These are phyloP conservation scores for Desmodus rotundus DNA, from an alignment of 2,113 vertebrate genomes.

Conservation along the genomic window DNA sequence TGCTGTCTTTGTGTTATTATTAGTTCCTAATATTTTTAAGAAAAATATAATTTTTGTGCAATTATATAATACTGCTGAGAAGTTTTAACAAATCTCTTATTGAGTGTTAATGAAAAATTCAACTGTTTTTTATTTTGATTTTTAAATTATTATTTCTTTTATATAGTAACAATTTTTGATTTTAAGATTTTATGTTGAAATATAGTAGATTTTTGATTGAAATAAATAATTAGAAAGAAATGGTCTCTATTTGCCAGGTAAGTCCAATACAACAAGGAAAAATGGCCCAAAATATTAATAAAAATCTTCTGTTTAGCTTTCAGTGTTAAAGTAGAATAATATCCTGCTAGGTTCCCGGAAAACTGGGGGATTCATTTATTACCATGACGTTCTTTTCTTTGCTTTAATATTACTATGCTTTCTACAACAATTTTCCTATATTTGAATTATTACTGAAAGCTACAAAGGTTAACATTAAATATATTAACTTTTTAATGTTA, in stretches of 20 bases:
- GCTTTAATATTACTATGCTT: constrained; percentile 58
- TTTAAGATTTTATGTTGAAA: background rate
- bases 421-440: constrained; percentile 54
- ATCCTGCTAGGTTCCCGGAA: constrained; percentile 59
- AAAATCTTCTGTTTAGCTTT: constrained; percentile 56
- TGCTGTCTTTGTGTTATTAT: background rate
- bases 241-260: background rate
- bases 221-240: constrained; percentile 20
- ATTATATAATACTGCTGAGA: background rate
- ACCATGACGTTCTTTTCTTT: constrained; percentile 16
- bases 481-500: constrained; percentile 66
- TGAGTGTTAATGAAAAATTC: background rate
- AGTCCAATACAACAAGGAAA: constrained; percentile 15
- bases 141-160: background rate
- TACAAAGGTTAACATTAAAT: constrained; percentile 68
- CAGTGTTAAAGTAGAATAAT: constrained; percentile 61
- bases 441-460: constrained; percentile 57
- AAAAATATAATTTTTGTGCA: background rate
- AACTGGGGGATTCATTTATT: constrained; percentile 65
- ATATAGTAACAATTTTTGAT: background rate
- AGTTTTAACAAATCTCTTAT: background rate
- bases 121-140: background rate
- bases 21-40: background rate
- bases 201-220: background rate
- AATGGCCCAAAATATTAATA: constrained; percentile 46